These are phyloP conservation scores for Leistus spinibarbis DNA, from an alignment of 2,888 invertebrate species.

Conservation along the genomic window DNA sequence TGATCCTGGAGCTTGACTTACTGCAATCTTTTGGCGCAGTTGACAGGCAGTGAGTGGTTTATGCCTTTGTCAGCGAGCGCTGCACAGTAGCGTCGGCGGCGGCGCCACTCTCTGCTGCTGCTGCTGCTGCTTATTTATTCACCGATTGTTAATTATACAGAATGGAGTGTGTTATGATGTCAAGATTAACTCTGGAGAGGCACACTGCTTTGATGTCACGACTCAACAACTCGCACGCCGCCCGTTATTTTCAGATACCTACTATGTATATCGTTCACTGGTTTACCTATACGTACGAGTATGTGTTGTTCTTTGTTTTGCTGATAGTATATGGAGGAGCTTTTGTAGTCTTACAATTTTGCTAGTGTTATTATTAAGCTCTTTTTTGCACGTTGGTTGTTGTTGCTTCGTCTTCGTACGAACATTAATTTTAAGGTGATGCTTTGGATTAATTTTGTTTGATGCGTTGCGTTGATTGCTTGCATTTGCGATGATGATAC, in stretches of 20 bases:
- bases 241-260: background rate
- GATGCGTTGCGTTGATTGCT: no score
- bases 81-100: no score
- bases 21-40: background rate
- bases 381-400: no score
- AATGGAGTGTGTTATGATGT: slow-evolving; percentile 34
- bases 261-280: background rate
- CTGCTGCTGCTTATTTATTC: slow-evolving; percentile 24
- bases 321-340: no score
- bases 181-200: slow-evolving; percentile 29
- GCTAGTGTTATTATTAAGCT: no score
- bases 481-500: no score
- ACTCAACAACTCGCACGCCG: background rate
- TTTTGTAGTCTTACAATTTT: no score
- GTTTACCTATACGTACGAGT: no score
- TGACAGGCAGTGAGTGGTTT: background rate
- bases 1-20: slow-evolving; percentile 5
- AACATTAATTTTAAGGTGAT: no score
- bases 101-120: background rate
- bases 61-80: background rate
- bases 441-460: no score
- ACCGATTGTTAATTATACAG: slow-evolving; percentile 35
- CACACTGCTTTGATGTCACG: slow-evolving; percentile 5
- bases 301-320: no score
- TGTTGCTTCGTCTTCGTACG: no score